These are phyloP conservation scores for Drosophila macrothrix DNA, from an alignment of 2,888 invertebrate species.

Conservation along the genomic window DNA sequence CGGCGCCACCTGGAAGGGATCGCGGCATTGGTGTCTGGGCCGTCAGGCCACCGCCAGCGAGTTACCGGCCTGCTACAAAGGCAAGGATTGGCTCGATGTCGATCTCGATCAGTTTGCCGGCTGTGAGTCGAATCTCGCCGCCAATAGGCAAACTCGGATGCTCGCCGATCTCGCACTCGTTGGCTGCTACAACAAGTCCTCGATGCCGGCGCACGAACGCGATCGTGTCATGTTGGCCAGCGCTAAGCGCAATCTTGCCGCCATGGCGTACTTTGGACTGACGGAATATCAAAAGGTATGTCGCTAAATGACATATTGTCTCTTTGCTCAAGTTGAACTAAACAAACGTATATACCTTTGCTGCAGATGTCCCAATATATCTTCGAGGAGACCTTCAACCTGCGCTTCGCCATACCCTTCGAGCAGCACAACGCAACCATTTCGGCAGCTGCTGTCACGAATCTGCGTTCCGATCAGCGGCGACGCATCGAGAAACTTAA, in stretches of 20 bases:
- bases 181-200: constrained; percentile 96
- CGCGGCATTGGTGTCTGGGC: constrained; percentile 90
- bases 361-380: constrained; percentile 94
- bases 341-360: not conserved
- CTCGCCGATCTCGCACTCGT: constrained; percentile 97
- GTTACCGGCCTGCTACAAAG: constrained; percentile 92
- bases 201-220: constrained; percentile 90
- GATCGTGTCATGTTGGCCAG: constrained; percentile 96
- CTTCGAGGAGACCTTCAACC: constrained; percentile 96
- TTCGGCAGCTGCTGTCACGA: constrained; percentile 92
- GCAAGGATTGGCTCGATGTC: constrained; percentile 94
- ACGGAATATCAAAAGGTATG: constrained; percentile 96
- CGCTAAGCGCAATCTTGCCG: constrained; percentile 96
- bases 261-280: constrained; percentile 98
- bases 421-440: constrained; percentile 97
- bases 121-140: constrained; percentile 97
- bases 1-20: constrained; percentile 98
- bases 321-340: not conserved
- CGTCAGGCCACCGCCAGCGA: constrained; percentile 92
- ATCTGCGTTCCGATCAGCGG: constrained; percentile 91
- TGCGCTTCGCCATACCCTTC: constrained; percentile 95
- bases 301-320: not conserved
- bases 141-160: constrained; percentile 99
- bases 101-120: constrained; percentile 95
- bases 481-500: constrained; percentile 92